Conservation (phyloP, 2,797 vertebrate genomes). For the Molossus alvarezi region DNA sequence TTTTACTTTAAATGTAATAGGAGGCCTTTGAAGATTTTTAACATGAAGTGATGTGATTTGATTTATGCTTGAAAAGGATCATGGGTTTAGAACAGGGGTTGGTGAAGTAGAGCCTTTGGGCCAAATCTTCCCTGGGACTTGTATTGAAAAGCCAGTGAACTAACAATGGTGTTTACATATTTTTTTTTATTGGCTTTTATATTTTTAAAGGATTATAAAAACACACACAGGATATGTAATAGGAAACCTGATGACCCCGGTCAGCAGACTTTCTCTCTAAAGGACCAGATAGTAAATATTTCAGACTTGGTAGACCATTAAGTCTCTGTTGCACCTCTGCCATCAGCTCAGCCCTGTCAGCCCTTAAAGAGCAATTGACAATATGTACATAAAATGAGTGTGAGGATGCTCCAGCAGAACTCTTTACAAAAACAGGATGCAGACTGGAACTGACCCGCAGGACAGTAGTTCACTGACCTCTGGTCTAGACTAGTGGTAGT, state of each 20-base stretch:
- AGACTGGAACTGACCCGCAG: not conserved
- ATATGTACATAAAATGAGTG: not conserved
- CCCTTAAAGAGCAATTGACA: not conserved
- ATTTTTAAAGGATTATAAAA: conserved; percentile 26
- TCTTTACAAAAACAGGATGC: conserved; percentile 14
- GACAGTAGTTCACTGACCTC: not conserved
- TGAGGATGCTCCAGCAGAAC: not conserved
- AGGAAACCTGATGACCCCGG: not conserved
- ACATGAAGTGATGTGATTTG: not conserved
- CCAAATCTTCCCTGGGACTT: not conserved
- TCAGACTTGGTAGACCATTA: not conserved
- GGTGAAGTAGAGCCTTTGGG: not conserved
- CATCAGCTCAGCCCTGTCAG: not conserved
- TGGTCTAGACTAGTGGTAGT: not conserved
- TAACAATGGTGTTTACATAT: not conserved
- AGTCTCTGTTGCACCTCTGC: not conserved
- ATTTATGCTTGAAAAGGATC: not conserved
- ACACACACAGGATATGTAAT: not conserved
- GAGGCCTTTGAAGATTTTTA: conserved; percentile 4
- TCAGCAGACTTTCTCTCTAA: conserved; percentile 15
- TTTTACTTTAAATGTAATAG: conserved; percentile 21
- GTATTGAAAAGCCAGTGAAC: not conserved
- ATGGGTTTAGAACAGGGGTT: not conserved
- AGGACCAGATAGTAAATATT: not conserved
- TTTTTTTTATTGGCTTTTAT: not conserved